Evolutionary conservation across 2,888 invertebrate genomes (phyloP), one percentile per base, ranked within the genome.

Genomic region (Microdon myrmicae): DNA sequence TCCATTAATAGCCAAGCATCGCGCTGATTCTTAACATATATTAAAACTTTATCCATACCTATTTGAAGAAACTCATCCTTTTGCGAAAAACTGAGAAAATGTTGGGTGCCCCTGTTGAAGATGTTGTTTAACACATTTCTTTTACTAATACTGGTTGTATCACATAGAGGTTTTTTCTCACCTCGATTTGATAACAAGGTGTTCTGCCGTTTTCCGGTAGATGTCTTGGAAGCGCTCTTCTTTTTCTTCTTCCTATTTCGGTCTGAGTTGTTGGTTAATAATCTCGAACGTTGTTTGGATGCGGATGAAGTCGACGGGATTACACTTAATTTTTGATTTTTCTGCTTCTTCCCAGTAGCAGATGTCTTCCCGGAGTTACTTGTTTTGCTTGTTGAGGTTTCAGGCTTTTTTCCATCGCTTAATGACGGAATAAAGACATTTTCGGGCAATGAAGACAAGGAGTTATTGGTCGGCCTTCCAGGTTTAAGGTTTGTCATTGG

Each of bases 1-100:
- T 94, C 93, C 75, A 91, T 85, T 79, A 96, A 96, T 0, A 95
- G 95, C 95, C 95, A 96, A 0, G 95, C 93, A 76, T 96, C 94
- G 51, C 90, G 88, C 76, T 95, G 94, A 71, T 89, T 88, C 73
- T 90, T 92, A 25, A 96, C 86, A 72, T 89, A 87, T 75, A 94
- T 92, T 51, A 96, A 82, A 53, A 96, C 92, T 83, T 94, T 94
- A 79, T 93, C 92, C 91, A 94, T 91, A 38, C 93, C 93, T 45
- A 91, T 92, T 75, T 90, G 88, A 51, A 92, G 83, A 72, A 93
- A 92, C 75, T 93, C 93, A 69, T 91, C 90, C 32, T 87, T 87
- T 81, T 89, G 88, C 71, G 87, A 86, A 78, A 90, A 90, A 77
- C 90, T 90, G 80, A 70, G 82, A 81, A 77, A 74, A 78, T 75